Evolutionary conservation across 2,888 invertebrate species (phyloP).

Genomic region (Lasioglossum pauxillum): DNA sequence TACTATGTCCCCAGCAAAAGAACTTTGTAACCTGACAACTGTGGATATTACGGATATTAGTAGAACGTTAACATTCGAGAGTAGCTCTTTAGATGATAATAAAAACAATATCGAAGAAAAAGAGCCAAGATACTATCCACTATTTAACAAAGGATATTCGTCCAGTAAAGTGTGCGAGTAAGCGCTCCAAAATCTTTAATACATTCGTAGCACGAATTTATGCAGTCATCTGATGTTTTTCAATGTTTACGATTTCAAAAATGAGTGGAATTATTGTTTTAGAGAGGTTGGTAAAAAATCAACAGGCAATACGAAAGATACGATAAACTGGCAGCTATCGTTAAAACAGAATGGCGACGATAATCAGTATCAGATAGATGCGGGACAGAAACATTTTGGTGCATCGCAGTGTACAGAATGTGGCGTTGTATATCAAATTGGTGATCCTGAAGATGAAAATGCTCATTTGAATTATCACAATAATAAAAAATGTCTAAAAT

Average conservation of each 20-base stretch:
- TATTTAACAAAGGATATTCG: slow-evolving; percentile 78
- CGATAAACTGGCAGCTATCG: slow-evolving; percentile 82
- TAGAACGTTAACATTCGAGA: slow-evolving; percentile 53
- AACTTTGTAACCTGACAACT: slow-evolving; percentile 85
- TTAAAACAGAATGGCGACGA: slow-evolving; percentile 84
- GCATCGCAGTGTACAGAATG: slow-evolving; percentile 91
- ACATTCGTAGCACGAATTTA: too few species aligned
- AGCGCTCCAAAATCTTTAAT: slow-evolving; percentile 41
- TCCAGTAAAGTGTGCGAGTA: slow-evolving; percentile 70
- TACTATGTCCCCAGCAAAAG: slow-evolving; percentile 85
- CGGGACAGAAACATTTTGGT: slow-evolving; percentile 93
- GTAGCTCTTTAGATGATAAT: slow-evolving; percentile 59
- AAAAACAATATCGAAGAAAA: slow-evolving; percentile 57
- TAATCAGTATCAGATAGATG: slow-evolving; percentile 92
- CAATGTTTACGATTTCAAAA: slow-evolving; percentile 9
- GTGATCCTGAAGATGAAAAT: slow-evolving; percentile 92
- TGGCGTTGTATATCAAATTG: slow-evolving; percentile 89
- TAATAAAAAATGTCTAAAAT: slow-evolving; percentile 88
- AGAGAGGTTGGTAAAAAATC: slow-evolving; percentile 66
- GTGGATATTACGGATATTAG: slow-evolving; percentile 84
- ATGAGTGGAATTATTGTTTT: slow-evolving; percentile 32
- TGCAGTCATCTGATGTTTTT: too few species aligned
- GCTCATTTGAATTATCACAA: slow-evolving; percentile 91
- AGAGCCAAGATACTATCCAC: slow-evolving; percentile 75
- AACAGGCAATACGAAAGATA: slow-evolving; percentile 68